Conservation (phyloP, 1,140 invertebrate genomes). For the Drosophila parabipectinata region DNA sequence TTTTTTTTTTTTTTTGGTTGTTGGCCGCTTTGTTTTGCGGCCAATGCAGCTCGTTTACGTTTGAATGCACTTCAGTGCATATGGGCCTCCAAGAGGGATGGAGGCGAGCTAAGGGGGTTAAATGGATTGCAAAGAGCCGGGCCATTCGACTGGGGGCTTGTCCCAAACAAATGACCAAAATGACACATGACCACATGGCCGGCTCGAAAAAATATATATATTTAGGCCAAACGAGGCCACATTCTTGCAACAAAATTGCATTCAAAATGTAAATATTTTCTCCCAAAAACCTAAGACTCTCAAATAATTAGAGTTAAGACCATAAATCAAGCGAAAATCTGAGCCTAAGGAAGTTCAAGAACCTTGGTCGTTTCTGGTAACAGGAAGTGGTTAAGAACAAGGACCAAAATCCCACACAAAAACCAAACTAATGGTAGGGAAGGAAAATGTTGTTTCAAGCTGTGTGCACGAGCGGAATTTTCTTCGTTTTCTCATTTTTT, state of each 20-base stretch:
- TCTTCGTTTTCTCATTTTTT: constrained; percentile 39
- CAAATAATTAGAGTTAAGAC: constrained; percentile 22
- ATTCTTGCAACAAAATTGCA: constrained; percentile 10
- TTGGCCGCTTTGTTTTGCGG: constrained; percentile 50
- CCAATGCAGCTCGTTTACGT: constrained; percentile 51
- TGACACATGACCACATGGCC: constrained; percentile 66
- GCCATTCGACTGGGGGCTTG: constrained; percentile 55
- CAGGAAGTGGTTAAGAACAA: constrained; percentile 61
- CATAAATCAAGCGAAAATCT: constrained; percentile 68
- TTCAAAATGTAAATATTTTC: not conserved
- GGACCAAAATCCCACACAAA: constrained; percentile 31
- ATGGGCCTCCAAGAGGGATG: constrained; percentile 12
- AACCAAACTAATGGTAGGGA: constrained; percentile 74
- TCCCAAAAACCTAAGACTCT: not conserved
- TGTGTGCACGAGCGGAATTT: constrained; percentile 79
- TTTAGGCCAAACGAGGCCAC: constrained; percentile 47
- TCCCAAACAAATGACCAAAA: constrained; percentile 80
- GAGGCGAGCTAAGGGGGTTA: not conserved
- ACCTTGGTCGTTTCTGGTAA: constrained; percentile 18
- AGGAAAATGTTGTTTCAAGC: constrained; percentile 79
- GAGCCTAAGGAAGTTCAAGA: constrained; percentile 16
- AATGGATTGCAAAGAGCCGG: constrained; percentile 19
- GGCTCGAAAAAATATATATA: constrained; percentile 16
- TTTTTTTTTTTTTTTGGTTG: constrained; percentile 20
- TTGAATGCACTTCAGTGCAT: constrained; percentile 71